These are phyloP conservation scores for Conchocele bisecta DNA, from an alignment of 2,888 invertebrate species.

Conservation along the genomic window DNA sequence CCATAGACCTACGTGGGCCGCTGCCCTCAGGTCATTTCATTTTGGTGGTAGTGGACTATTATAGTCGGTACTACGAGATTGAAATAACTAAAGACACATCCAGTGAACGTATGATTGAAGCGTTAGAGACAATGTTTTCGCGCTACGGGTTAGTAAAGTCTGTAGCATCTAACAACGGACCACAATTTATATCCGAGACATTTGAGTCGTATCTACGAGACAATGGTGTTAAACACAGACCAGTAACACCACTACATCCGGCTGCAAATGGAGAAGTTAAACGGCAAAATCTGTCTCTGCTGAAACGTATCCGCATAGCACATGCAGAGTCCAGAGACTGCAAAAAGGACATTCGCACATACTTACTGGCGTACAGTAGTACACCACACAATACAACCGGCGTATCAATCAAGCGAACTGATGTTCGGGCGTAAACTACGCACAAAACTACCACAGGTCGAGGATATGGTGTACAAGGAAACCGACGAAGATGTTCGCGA, in stretches of 20 bases:
- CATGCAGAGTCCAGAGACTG: slow-evolving; percentile 35
- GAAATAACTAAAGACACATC: slow-evolving; percentile 46
- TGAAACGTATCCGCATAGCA: slow-evolving; percentile 55
- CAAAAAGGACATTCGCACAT: slow-evolving; percentile 39
- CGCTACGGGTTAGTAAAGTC: slow-evolving; percentile 46
- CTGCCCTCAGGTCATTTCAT: slow-evolving; percentile 46
- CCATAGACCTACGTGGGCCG: slow-evolving; percentile 55
- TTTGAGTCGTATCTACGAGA: slow-evolving; percentile 41
- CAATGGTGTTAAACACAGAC: slow-evolving; percentile 45
- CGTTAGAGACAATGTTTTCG: slow-evolving; percentile 48
- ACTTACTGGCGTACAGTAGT: slow-evolving; percentile 46
- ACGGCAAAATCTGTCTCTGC: slow-evolving; percentile 52
- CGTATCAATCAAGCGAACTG: slow-evolving; percentile 26
- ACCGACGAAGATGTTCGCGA: slow-evolving; percentile 30
- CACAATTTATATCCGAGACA: slow-evolving; percentile 42
- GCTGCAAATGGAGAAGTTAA: slow-evolving; percentile 58
- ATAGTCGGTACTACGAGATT: slow-evolving; percentile 55
- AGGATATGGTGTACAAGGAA: not conserved
- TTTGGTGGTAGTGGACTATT: slow-evolving; percentile 59
- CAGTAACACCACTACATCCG: slow-evolving; percentile 47
- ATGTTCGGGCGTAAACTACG: slow-evolving; percentile 43
- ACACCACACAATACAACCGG: slow-evolving; percentile 55
- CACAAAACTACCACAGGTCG: slow-evolving; percentile 43
- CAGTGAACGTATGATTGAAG: slow-evolving; percentile 39
- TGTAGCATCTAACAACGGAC: slow-evolving; percentile 54